Evolutionary conservation across 2,888 invertebrate genomes (phyloP).

Genomic region (Phortica okadai): DNA sequence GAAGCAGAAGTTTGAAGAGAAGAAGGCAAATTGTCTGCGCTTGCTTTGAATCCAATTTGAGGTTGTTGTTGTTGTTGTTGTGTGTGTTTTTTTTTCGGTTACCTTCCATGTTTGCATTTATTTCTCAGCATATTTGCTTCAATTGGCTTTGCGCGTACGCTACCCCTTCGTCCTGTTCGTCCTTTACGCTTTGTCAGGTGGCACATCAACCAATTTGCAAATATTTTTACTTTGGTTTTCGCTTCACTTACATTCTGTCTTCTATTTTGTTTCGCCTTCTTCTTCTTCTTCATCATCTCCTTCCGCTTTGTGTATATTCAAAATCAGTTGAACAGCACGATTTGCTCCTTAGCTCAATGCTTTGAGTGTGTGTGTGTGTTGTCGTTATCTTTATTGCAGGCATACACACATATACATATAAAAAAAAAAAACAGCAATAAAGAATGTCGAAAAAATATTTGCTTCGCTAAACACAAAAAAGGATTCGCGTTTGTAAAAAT

Average conservation of each 20-base stretch:
- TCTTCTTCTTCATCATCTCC: background rate
- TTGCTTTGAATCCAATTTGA: conserved; percentile 17
- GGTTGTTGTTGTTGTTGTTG: too few species aligned
- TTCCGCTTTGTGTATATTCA: conserved; percentile 1
- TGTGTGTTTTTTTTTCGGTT: background rate
- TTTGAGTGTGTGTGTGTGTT: conserved; percentile 41
- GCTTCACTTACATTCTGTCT: conserved; percentile 1
- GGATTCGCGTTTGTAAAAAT: background rate
- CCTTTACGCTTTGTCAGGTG: conserved; percentile 62
- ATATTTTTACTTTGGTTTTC: conserved; percentile 70
- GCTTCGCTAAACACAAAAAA: conserved; percentile 51
- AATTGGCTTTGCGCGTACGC: background rate
- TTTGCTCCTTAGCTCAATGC: background rate
- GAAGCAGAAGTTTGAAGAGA: conserved; percentile 48
- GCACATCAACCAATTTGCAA: conserved; percentile 72
- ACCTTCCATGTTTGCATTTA: conserved; percentile 1
- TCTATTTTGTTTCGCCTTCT: background rate
- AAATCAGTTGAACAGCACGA: too few species aligned
- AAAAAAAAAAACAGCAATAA: background rate
- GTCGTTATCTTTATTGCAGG: conserved; percentile 41
- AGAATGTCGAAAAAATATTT: conserved; percentile 56
- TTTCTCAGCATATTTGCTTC: conserved; percentile 33
- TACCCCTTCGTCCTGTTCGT: too few species aligned
- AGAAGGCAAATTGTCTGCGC: conserved; percentile 28
- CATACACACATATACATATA: conserved; percentile 19